Evolutionary conservation across 2,113 vertebrate species (phyloP).

Genomic region (Pelvicachromis taeniatus): DNA sequence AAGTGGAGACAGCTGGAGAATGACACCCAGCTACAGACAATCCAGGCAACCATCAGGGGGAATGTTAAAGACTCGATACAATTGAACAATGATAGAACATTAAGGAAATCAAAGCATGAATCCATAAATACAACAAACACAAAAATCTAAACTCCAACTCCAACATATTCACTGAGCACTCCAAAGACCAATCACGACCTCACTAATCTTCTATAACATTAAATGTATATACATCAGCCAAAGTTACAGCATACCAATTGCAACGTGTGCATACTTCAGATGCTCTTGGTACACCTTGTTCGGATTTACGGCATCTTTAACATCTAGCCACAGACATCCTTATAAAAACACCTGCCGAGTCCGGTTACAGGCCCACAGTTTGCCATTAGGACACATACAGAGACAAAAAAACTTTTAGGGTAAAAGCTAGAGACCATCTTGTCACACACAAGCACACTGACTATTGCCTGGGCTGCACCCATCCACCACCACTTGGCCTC

Average conservation of each 20-base stretch:
- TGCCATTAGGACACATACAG: not conserved
- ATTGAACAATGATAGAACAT: not conserved
- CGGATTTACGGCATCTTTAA: rapidly evolving
- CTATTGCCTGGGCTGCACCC: not conserved
- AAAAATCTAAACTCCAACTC: not conserved
- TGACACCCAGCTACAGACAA: not conserved
- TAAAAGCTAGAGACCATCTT: not conserved
- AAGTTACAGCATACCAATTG: not conserved
- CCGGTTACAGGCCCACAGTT: not conserved
- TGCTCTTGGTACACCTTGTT: not conserved
- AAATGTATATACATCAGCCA: not conserved
- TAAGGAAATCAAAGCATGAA: no score
- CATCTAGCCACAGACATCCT: not conserved
- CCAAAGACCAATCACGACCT: not conserved
- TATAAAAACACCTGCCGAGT: not conserved
- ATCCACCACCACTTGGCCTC: not conserved
- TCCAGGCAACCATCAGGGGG: not conserved
- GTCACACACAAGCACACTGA: not conserved
- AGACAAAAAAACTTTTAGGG: not conserved
- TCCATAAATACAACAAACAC: not conserved
- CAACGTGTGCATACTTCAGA: not conserved
- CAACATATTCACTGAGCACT: not conserved
- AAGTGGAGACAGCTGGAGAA: not conserved
- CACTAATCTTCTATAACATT: not conserved
- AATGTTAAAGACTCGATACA: not conserved